Evolutionary conservation across 2,888 invertebrate species (phyloP).

Genomic region (Xanthorhoe designata): DNA sequence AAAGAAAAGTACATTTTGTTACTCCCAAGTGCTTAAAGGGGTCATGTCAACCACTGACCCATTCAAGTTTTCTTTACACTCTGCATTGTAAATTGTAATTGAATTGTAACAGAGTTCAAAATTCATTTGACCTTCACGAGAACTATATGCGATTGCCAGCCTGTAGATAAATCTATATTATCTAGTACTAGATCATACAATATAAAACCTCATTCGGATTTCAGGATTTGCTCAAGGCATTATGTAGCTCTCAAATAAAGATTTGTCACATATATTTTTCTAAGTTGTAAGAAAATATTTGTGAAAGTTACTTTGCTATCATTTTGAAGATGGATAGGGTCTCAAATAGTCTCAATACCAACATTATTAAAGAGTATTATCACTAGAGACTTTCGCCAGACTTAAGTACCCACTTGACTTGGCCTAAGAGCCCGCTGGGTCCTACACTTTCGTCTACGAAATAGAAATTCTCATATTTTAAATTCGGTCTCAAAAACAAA

Average conservation of each 20-base stretch:
- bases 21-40: slow-evolving; percentile 11
- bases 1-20: slow-evolving; percentile 8
- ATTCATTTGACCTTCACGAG: slow-evolving; percentile 26
- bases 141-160: slow-evolving; percentile 23
- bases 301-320: neutral
- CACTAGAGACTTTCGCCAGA: neutral
- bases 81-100: slow-evolving; percentile 28
- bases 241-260: slow-evolving; percentile 18
- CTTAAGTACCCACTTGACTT: neutral
- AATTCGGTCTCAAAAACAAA: neutral
- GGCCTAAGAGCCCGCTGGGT: neutral
- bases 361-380: neutral
- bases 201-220: slow-evolving; percentile 33
- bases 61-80: slow-evolving; percentile 20
- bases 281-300: neutral
- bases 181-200: slow-evolving; percentile 38
- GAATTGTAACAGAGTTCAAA: slow-evolving; percentile 30
- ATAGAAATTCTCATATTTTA: neutral
- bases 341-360: neutral
- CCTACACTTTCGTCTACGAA: neutral
- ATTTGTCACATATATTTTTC: slow-evolving; percentile 17
- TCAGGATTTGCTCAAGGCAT: slow-evolving; percentile 26
- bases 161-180: slow-evolving; percentile 34
- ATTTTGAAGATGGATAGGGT: neutral
- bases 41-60: slow-evolving; percentile 15